A percentile compares a stretch with the other conserved stretches of the same genome.
Evolutionary conservation across 1,140 invertebrate genomes (phyloP).

Genomic region (Trinorchestia longiramus): DNA sequence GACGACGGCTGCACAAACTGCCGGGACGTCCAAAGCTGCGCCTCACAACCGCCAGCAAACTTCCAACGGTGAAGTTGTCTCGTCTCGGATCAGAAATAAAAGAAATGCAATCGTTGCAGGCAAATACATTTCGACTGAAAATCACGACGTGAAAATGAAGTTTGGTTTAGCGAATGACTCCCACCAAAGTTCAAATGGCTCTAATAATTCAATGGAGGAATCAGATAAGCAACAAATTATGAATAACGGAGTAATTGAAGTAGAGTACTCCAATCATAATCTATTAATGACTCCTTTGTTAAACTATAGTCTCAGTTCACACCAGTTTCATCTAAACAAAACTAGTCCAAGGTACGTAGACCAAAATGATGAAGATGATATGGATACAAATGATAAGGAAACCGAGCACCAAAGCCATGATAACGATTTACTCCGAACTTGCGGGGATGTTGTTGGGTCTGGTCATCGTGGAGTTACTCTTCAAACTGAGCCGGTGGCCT

Average conservation of each 20-base stretch:
- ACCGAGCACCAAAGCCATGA: not conserved
- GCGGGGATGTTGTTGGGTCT: not conserved
- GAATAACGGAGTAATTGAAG: not conserved
- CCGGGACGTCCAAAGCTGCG: too few relatives aligned
- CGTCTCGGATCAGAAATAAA: not conserved
- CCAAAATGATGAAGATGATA: not conserved
- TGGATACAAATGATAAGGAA: not conserved
- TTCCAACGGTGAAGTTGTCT: not conserved
- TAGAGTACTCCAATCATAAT: not conserved
- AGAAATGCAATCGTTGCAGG: not conserved
- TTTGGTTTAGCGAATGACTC: not conserved
- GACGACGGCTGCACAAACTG: not conserved
- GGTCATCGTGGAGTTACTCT: not conserved
- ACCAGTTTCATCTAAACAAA: too few relatives aligned
- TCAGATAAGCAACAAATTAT: not conserved
- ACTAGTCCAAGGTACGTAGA: not conserved
- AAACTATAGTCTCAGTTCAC: not conserved
- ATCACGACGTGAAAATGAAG: not conserved
- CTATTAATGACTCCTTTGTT: not conserved
- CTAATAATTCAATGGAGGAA: not conserved
- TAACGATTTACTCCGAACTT: not conserved
- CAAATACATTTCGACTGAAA: not conserved
- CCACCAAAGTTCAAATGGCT: not conserved
- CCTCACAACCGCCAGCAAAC: not conserved
- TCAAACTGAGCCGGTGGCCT: not conserved